Evolutionary conservation across 1,140 invertebrate species (phyloP).

Genomic region (Drosophila tsacasi): DNA sequence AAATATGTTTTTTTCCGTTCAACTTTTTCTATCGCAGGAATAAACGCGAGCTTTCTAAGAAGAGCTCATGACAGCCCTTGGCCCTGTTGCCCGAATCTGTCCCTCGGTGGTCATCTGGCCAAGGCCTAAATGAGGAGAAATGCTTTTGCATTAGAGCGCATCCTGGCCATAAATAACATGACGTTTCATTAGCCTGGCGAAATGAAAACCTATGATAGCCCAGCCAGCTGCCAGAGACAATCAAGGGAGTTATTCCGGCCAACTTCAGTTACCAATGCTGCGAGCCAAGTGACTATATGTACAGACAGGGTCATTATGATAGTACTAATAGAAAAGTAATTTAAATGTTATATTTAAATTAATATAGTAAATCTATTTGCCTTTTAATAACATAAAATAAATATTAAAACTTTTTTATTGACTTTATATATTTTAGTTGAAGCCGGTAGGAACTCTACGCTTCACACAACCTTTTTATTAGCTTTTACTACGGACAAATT

Average conservation of each 20-base stretch:
- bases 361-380: background rate
- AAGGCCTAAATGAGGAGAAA: conserved; percentile 62
- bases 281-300: conserved; percentile 3
- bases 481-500: background rate
- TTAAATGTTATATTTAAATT: background rate
- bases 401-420: background rate
- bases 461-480: no score
- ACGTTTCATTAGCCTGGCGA: conserved; percentile 74
- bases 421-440: background rate
- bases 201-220: conserved; percentile 80
- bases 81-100: conserved; percentile 3
- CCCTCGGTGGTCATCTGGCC: conserved; percentile 16
- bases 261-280: conserved; percentile 31
- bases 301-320: background rate
- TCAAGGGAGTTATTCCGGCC: conserved; percentile 30
- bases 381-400: no score
- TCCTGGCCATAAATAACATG: conserved; percentile 76
- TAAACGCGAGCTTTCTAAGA: background rate
- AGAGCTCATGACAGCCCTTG: conserved; percentile 11
- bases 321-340: background rate
- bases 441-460: no score
- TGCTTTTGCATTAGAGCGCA: conserved; percentile 77
- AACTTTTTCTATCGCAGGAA: background rate
- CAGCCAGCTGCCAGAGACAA: conserved; percentile 47
- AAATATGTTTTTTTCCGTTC: no score